Evolutionary conservation across 1,140 invertebrate species (phyloP), one percentile per base, ranked within the genome.

Genomic region (Rhyacophila brunnea): DNA sequence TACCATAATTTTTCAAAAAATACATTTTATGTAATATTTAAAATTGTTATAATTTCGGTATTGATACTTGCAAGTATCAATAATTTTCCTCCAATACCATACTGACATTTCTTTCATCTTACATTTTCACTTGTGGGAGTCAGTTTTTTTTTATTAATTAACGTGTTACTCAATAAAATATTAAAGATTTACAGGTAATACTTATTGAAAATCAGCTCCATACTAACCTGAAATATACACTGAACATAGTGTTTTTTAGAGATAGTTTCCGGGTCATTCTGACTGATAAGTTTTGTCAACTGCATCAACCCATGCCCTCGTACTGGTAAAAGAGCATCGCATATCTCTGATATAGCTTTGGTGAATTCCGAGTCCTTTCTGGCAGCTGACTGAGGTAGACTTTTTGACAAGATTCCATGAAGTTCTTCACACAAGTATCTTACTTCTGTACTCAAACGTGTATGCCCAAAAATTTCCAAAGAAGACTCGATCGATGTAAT

Each of bases 221-320:
- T 54, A 71, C 55, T 71, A 73, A 87, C 85, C 77, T 87, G 80
- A 68, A 92, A 87, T 7, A 92, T 72, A 67, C 83, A 84, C 34
- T 92, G 75, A 17, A 93, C 59, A 60, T 84, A 78, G 53, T 87
- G 79, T 67, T 86, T 86, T 63, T 87, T 86, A 1, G 82, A 75
- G 32, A 86, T 66, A 13, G 85, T 79, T 61, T 84, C 81, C 15
- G 72, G 44, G 77, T 94, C 85, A 62, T 78, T 81, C 7, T 73
- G 71, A 67, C 87, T 80, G 19, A 96, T 79, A 5, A 95, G 73
- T 77, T 85, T 88, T 18, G 83, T 85, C 7, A 95, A 70, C 47
- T 80, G 72, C 54, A 93, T 84, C 15, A 94, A 71, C 6, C 86
- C 92, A 78, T 95, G 91, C 14, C 87, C 91, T 70, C 86, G 81